Percentiles rank a stretch among this genome's conserved stretches.
Evolutionary conservation across 1,140 invertebrate genomes (phyloP).

Genomic region (Vanessa tameamea): DNA sequence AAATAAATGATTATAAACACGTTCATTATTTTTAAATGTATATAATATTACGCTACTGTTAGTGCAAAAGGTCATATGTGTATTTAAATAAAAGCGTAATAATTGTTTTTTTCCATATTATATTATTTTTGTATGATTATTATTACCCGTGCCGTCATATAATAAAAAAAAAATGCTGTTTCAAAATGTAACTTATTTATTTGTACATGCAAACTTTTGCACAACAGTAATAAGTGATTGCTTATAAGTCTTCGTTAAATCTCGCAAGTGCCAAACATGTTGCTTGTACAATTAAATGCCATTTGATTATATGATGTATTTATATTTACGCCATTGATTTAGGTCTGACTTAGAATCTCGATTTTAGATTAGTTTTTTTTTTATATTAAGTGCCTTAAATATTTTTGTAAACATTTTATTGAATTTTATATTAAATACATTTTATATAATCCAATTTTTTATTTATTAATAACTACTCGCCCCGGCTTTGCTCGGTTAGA

Average conservation of each 20-base stretch:
- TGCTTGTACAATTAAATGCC: slow-evolving; percentile 68
- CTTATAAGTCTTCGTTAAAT: slow-evolving; percentile 25
- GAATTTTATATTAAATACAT: slow-evolving; percentile 28
- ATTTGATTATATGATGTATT: slow-evolving; percentile 39
- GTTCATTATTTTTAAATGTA: too few relatives aligned
- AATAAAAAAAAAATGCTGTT: too few relatives aligned
- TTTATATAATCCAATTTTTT: background rate
- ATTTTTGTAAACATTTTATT: slow-evolving; percentile 36
- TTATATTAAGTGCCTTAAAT: slow-evolving; percentile 33
- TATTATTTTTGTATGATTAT: too few relatives aligned
- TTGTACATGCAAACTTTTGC: too few relatives aligned
- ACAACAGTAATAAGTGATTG: background rate
- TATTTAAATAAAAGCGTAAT: too few relatives aligned
- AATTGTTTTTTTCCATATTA: too few relatives aligned
- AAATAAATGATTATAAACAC: too few relatives aligned
- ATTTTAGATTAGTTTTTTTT: background rate
- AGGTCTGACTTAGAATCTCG: slow-evolving; percentile 23
- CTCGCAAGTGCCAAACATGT: slow-evolving; percentile 63
- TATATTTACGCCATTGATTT: slow-evolving; percentile 13
- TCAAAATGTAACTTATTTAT: too few relatives aligned
- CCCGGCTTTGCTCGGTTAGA: too few relatives aligned
- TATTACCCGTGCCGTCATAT: too few relatives aligned
- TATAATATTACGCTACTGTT: too few relatives aligned
- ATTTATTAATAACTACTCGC: background rate
- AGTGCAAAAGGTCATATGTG: too few relatives aligned